Base-by-base conservation (phyloP, 1,140 invertebrate genomes). In the Papilio glaucus region DNA sequence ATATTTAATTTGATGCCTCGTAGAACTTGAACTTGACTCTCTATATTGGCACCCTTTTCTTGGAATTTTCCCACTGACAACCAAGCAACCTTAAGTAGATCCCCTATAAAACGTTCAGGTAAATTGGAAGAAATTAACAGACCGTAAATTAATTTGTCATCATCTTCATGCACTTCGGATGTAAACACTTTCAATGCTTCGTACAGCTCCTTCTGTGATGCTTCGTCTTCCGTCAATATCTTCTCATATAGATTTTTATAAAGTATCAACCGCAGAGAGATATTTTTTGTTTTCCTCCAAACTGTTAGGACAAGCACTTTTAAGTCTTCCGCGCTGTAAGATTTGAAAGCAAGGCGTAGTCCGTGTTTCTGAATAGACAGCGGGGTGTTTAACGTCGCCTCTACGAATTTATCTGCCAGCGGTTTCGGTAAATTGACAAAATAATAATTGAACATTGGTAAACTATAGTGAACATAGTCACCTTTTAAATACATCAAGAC, bases 291-390 rank as follows among this genome's bases (percentile, higher is more conserved):
- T 29, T 76, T 85, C 21, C 78, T 78, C 88, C 88, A 91, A 65
- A 80, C 71, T 15, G 74, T 68, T 7, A 74, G 8, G 9, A 89
- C 42, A 5, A 89, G 61, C 18, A 76, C 78, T 21, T 76, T 84
- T 39, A 89, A 78, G 26, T 82, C 60, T 29, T 84, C 79, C n/a
- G 38, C 49, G 42, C 53, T 73, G 37, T 83, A 89, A 61, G 78
- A 82, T 65, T 80, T 21, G 61, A 89, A 91, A 33, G 87, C 87
- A 39, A 86, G 74, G 6, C 87, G 79, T 18, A 91, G 69, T 7
- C 84, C 84, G 72, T 88, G 87, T 72, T 90, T 90, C 74, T 89
- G 87, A 8, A 89, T 71, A 2, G 86, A 88, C 6, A 88, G 70
- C 3, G 88, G 87, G 5, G 72, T 45, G n/a, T 88, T 63, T 41